Percentiles rank a stretch among this genome's conserved stretches.
Conservation (phyloP, 1,140 invertebrate genomes). For the Idris sp. region DNA sequence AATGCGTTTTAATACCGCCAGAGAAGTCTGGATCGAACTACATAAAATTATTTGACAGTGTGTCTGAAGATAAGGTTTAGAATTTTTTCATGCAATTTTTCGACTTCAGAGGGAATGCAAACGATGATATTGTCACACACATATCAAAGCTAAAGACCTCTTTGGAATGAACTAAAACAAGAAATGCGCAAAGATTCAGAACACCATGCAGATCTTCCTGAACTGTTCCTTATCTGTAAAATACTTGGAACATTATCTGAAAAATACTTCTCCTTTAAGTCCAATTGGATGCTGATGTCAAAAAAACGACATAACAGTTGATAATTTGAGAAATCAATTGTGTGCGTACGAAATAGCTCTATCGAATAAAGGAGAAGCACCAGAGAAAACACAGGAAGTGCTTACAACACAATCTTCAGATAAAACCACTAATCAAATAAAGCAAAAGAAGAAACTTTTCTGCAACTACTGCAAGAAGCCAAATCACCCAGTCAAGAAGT, state of each 20-base stretch:
- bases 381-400: neutral
- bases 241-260: conserved; percentile 36
- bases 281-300: conserved; percentile 44
- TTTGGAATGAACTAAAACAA: conserved; percentile 25
- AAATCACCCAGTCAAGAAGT: conserved; percentile 13
- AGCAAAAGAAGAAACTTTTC: conserved; percentile 15
- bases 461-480: conserved; percentile 34
- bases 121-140: conserved; percentile 22
- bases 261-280: conserved; percentile 41
- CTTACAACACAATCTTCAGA: conserved; percentile 13
- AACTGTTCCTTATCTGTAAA: conserved; percentile 30
- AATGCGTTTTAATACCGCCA: conserved; percentile 17
- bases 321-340: conserved; percentile 35
- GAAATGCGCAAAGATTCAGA: conserved; percentile 16
- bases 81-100: conserved; percentile 31
- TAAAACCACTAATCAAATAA: neutral
- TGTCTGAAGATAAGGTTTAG: conserved; percentile 37
- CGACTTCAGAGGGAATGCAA: neutral
- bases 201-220: conserved; percentile 12
- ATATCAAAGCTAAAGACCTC: conserved; percentile 31
- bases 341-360: conserved; percentile 27
- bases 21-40: conserved; percentile 23
- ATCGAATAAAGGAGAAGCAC: conserved; percentile 1
- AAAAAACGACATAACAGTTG: conserved; percentile 27
- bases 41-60: conserved; percentile 22